A percentile compares a stretch with the other conserved stretches of the same genome.
Conservation (phyloP, 2,113 vertebrate genomes). For the Catharus fuscescens region DNA sequence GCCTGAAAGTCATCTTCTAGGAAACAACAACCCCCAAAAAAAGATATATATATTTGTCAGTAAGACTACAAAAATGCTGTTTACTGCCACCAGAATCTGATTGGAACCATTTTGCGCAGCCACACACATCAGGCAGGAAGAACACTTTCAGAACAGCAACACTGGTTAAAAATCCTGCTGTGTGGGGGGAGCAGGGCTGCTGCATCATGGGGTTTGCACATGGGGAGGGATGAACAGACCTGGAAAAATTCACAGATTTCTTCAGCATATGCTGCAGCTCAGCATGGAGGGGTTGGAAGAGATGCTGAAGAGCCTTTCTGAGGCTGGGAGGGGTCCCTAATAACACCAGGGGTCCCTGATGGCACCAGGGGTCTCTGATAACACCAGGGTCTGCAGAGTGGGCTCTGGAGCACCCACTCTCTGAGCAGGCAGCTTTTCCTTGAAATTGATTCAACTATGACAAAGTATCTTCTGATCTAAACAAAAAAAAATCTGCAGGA, state of each 20-base stretch:
- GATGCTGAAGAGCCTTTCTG: neutral
- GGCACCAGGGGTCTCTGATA: neutral
- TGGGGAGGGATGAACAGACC: neutral
- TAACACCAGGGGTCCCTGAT: neutral
- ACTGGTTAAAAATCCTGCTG: neutral
- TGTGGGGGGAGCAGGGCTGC: neutral
- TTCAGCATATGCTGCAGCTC: neutral
- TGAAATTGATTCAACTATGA: neutral
- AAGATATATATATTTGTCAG: conserved; percentile 17
- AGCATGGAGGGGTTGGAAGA: neutral
- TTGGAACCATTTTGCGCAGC: neutral
- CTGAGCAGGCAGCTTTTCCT: neutral
- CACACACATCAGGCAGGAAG: neutral
- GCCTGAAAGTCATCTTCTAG: conserved; percentile 69
- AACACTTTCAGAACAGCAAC: neutral
- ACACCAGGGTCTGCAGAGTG: neutral
- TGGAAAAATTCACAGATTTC: neutral
- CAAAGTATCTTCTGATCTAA: neutral
- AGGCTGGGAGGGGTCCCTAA: neutral
- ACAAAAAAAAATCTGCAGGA: neutral
- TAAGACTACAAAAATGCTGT: conserved; percentile 35
- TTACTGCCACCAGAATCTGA: neutral
- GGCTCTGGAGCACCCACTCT: neutral
- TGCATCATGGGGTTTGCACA: neutral
- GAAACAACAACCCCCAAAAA: neutral